Conservation (phyloP, 2,797 vertebrate species). For the Smutsia temminckii region DNA sequence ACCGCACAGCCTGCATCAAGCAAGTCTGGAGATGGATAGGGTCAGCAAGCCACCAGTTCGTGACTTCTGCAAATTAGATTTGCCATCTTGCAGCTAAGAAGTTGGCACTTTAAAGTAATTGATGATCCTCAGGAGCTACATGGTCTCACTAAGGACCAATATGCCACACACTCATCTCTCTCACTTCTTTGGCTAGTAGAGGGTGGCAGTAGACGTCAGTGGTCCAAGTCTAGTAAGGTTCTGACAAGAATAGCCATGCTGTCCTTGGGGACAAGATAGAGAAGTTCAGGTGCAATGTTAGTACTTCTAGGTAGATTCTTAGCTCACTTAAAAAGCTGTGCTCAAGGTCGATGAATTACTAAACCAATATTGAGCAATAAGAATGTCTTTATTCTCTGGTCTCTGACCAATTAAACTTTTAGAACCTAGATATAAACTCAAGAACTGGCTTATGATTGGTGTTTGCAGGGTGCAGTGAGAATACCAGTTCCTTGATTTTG, state of each 20-base stretch:
- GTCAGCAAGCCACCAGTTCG: background rate
- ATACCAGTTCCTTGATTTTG: background rate
- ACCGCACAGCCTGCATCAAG: background rate
- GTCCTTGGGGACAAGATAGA: background rate
- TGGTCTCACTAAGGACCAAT: background rate
- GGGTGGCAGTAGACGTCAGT: background rate
- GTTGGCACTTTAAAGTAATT: background rate
- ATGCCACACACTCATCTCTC: background rate
- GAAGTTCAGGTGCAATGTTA: background rate
- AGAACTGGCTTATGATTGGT: background rate
- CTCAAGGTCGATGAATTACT: background rate
- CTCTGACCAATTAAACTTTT: background rate
- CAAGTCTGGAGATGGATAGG: background rate
- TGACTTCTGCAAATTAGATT: background rate
- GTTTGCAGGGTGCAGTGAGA: background rate
- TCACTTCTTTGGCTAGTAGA: background rate
- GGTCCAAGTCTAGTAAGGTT: background rate
- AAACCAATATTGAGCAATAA: background rate
- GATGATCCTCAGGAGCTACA: background rate
- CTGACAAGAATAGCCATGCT: background rate
- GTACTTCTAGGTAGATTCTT: constrained; percentile 8
- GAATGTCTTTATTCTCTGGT: background rate
- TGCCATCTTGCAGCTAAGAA: background rate
- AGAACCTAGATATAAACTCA: background rate
- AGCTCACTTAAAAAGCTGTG: background rate